Evolutionary conservation across 2,797 vertebrate species (phyloP).

Genomic region (Synaphobranchus kaupii): DNA sequence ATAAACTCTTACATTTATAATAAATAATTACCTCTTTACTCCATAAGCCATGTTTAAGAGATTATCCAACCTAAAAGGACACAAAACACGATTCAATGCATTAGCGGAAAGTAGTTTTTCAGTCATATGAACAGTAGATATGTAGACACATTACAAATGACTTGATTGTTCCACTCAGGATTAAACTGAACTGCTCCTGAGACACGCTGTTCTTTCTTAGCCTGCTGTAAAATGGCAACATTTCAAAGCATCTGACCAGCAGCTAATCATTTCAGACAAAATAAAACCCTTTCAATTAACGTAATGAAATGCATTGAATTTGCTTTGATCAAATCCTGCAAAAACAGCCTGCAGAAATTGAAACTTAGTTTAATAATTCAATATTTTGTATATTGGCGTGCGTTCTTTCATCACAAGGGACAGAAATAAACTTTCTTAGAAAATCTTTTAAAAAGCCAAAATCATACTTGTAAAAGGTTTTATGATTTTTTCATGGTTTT

Average conservation of each 20-base stretch:
- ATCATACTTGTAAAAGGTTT: not conserved
- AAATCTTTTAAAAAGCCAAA: not conserved
- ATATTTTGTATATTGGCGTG: conserved; percentile 2
- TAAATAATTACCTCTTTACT: conserved; percentile 90
- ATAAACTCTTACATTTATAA: conserved; percentile 1
- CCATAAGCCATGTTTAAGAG: conserved; percentile 99
- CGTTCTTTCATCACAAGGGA: not conserved
- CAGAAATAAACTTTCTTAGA: not conserved
- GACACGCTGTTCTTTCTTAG: not conserved
- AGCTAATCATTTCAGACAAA: not conserved
- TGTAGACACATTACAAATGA: not conserved
- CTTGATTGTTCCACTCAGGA: not conserved
- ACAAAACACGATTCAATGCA: conserved; percentile 42
- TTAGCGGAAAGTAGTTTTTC: not conserved
- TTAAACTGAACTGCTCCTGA: not conserved
- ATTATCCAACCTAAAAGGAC: conserved; percentile 93
- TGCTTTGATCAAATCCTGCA: conserved; percentile 12
- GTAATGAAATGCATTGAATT: conserved; percentile 21
- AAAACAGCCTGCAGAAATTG: conserved; percentile 9
- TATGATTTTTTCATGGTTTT: too few species aligned
- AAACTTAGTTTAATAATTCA: conserved; percentile 13
- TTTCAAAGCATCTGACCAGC: not conserved
- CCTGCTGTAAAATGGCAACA: not conserved
- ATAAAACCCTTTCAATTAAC: conserved; percentile 13
- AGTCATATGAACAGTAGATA: not conserved